Evolutionary conservation across 2,888 invertebrate genomes (phyloP), one percentile per base, ranked within the genome.

Genomic region (Neuroscelio doddi): DNA sequence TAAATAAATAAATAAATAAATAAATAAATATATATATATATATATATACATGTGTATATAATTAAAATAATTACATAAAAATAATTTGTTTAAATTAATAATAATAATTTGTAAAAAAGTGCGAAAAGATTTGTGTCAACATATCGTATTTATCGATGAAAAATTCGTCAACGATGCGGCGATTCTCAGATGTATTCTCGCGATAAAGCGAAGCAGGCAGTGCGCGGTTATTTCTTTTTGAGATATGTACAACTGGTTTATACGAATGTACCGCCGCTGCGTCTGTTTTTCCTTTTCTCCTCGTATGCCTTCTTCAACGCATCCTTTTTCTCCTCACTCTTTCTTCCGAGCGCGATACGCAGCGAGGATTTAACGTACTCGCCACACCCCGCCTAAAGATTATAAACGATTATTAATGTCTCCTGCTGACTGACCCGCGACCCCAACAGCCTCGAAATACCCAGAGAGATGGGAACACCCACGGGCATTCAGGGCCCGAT

Each of bases 391-490:
- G 72, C 73, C 71, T 77, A 72, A 77, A 76, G 75, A 76, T 77
- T 75, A 74, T 73, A 78, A 80, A 80, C 74, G 78, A 80, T 82
- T 81, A 82, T 81, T 81, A 81, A 82, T 81, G 80, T 73, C 75
- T 70, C 67, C 68, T 62, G 71, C 69, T 63, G 73, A 72, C 71
- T 78, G 79, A 81, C 79, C 78, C 73, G 74, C 76, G 78, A 81
- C 77, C 78, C 67, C 49, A 32, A 49, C 26, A 36, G 36, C 45
- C 47, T 47, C 55, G 46, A 67, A 67, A 62, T 53, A 38, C 61
- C 53, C 58, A 51, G 36, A 47, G 29, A 32, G 61, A 47, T 42
- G 39, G 64, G 68, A 72, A 71, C 72, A 72, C 68, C 70, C 72
- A 71, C 70, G 68, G 52, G 50, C 66, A 67, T 55, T 65, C 57